Conservation (phyloP, 53 echinoderm and acorn worm genomes). For the Actinopyga echinites region DNA sequence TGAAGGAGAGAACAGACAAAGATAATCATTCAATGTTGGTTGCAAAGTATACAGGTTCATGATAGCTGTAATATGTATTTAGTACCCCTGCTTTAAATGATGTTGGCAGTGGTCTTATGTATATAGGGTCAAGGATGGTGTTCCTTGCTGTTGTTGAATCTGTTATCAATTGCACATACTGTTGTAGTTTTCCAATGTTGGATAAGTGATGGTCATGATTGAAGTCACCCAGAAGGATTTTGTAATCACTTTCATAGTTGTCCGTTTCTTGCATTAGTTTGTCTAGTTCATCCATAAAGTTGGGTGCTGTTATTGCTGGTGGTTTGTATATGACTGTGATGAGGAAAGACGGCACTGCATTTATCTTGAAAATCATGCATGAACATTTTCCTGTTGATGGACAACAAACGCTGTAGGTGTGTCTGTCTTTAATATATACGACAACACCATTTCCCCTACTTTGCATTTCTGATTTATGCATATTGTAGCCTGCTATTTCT, state of each 20-base stretch:
- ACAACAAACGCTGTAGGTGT: neutral
- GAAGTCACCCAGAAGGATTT: constrained; percentile 10
- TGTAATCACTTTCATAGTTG: neutral
- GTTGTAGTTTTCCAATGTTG: neutral
- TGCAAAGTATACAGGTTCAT: neutral
- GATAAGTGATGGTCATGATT: neutral
- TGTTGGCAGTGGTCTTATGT: constrained; percentile 3
- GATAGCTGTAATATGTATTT: too few species aligned
- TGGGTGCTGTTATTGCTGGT: neutral
- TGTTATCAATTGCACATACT: neutral
- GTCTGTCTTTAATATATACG: constrained; percentile 5
- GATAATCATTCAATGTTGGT: too few species aligned
- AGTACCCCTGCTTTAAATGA: neutral
- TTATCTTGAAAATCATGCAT: neutral
- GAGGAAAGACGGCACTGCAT: neutral
- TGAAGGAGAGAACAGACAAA: too few species aligned
- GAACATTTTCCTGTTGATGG: neutral
- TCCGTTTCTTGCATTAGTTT: neutral
- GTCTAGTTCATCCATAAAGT: neutral
- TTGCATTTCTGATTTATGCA: constrained; percentile 3
- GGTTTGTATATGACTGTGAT: constrained; percentile 10
- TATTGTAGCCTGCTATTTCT: constrained; percentile 6
- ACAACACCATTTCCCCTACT: constrained; percentile 10
- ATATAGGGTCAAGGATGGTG: neutral
- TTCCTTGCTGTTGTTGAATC: neutral